phyloP scores from a whole-genome alignment of 2,888 invertebrate genomes.

The Apeira syringaria region DNA sequence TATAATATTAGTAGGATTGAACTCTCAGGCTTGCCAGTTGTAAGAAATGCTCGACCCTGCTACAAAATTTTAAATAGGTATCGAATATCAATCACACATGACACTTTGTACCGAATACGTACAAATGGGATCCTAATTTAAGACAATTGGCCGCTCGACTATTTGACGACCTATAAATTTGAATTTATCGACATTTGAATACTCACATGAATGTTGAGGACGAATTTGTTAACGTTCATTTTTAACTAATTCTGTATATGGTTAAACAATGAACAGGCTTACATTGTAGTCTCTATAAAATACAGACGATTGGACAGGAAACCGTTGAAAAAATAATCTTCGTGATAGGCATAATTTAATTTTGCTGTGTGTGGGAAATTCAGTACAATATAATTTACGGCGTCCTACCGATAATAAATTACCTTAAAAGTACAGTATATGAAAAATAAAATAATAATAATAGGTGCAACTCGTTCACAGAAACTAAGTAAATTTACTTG shows the following conservation, averaged over 20 bases:
- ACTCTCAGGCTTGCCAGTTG: no score
- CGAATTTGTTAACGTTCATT: conserved; percentile 33
- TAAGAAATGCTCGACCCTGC: conserved; percentile 27
- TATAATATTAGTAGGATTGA: no score
- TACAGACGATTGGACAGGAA: conserved; percentile 17
- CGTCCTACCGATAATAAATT: no score
- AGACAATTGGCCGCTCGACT: conserved; percentile 61
- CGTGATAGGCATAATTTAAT: conserved; percentile 23
- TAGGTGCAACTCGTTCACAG: no score
- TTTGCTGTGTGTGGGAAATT: no score
- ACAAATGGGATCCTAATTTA: conserved; percentile 73
- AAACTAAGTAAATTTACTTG: no score
- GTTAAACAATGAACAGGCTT: conserved; percentile 23
- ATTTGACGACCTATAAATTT: conserved; percentile 43
- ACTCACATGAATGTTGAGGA: conserved; percentile 41
- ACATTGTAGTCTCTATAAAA: conserved; percentile 29
- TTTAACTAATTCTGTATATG: conserved; percentile 22
- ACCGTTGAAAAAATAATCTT: conserved; percentile 15
- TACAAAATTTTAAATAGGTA: conserved; percentile 28
- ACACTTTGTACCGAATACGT: conserved; percentile 58
- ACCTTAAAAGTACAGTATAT: no score
- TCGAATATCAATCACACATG: conserved; percentile 54
- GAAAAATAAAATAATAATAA: no score
- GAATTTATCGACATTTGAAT: conserved; percentile 41
- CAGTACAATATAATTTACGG: no score